Conservation (phyloP, 2,888 invertebrate genomes). For the Zele albiditarsus region DNA sequence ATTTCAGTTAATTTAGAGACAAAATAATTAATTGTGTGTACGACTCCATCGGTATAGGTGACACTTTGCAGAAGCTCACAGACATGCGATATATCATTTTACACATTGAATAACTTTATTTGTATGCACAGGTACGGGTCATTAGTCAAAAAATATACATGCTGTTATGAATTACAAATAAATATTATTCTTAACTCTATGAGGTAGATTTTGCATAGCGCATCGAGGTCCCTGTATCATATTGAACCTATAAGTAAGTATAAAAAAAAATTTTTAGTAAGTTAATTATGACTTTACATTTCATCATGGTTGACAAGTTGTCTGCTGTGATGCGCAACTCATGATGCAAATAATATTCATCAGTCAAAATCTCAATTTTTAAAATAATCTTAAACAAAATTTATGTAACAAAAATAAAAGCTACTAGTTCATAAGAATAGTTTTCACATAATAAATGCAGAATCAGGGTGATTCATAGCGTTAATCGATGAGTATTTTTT, state of each 20-base stretch:
- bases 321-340: not conserved
- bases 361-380: not conserved
- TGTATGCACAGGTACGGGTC: too few relatives aligned
- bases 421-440: not conserved
- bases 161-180: not conserved
- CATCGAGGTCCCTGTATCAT: not conserved
- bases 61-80: too few relatives aligned
- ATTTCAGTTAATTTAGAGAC: too few relatives aligned
- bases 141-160: too few relatives aligned
- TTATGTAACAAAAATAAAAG: not conserved
- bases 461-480: not conserved
- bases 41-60: too few relatives aligned
- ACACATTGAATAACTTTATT: too few relatives aligned
- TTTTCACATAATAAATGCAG: not conserved
- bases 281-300: not conserved
- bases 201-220: not conserved
- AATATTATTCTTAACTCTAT: not conserved
- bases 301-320: not conserved
- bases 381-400: not conserved
- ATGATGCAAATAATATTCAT: not conserved
- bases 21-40: too few relatives aligned
- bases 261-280: not conserved
- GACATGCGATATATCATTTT: too few relatives aligned
- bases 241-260: not conserved
- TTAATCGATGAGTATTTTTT: constrained; percentile 16